Evolutionary conservation across 2,888 invertebrate species (phyloP).

Genomic region (Diarsia dahlii): DNA sequence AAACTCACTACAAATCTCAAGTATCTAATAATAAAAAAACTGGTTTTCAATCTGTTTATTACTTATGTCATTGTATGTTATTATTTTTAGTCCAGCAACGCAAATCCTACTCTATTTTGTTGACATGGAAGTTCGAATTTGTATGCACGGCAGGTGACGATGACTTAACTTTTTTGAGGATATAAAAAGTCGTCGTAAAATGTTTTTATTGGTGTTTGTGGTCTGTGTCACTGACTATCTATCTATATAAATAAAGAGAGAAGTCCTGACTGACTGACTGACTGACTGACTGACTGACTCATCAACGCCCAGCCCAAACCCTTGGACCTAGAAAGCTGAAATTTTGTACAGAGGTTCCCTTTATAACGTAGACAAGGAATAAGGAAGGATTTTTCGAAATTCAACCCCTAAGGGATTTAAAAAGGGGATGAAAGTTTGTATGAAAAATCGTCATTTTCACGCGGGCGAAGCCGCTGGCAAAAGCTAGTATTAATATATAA

Average conservation of each 20-base stretch:
- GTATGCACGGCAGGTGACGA: not conserved
- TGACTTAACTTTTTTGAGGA: constrained; percentile 58
- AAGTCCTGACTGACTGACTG: too few relatives aligned
- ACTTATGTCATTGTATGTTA: constrained; percentile 61
- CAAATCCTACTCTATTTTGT: constrained; percentile 31
- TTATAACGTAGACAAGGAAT: too few relatives aligned
- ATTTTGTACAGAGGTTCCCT: too few relatives aligned
- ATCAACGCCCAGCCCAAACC: too few relatives aligned
- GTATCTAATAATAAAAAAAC: constrained; percentile 57
- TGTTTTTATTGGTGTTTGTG: constrained; percentile 57
- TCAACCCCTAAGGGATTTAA: too few relatives aligned
- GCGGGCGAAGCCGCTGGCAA: too few relatives aligned
- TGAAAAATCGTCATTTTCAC: too few relatives aligned
- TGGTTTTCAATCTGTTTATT: constrained; percentile 63
- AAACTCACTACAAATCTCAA: constrained; percentile 58
- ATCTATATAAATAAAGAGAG: too few relatives aligned
- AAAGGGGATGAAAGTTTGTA: too few relatives aligned
- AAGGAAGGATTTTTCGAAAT: too few relatives aligned
- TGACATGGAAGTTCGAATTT: constrained; percentile 9
- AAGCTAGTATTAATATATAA: constrained; percentile 55
- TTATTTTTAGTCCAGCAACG: constrained; percentile 25
- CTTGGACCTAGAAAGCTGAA: too few relatives aligned
- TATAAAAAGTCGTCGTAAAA: constrained; percentile 51
- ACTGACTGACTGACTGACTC: too few relatives aligned
- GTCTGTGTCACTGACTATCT: constrained; percentile 37